A percentile compares a stretch with the other conserved stretches of the same genome.
phyloP scores from a whole-genome alignment of 2,113 vertebrate species.

The Tamias sibiricus region DNA sequence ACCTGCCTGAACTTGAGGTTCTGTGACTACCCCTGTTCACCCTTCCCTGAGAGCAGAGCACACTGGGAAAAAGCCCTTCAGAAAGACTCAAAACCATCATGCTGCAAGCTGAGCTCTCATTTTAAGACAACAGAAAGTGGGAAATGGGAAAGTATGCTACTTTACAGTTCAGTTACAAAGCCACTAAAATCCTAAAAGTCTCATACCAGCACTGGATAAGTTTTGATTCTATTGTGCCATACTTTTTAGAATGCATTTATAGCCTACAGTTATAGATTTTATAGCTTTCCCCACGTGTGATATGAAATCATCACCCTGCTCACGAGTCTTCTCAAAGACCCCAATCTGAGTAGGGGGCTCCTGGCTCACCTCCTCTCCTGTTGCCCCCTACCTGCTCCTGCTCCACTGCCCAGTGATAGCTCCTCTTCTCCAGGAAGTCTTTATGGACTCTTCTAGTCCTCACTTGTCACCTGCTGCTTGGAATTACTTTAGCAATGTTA shows the following conservation, averaged over 20 bases:
- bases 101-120: not conserved
- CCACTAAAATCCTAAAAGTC: not conserved
- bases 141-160: not conserved
- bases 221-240: slow-evolving; percentile 6
- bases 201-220: not conserved
- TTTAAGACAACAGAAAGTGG: not conserved
- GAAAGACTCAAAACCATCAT: not conserved
- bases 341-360: fast-evolving
- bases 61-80: not conserved
- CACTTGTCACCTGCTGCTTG: not conserved
- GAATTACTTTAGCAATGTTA: fast-evolving
- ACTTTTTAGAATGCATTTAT: not conserved
- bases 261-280: not conserved
- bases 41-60: not conserved
- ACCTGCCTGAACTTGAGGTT: fast-evolving
- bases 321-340: not conserved
- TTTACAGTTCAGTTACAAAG: slow-evolving; percentile 41
- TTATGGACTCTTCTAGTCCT: not conserved
- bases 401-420: fast-evolving
- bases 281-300: not conserved
- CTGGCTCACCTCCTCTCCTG: no score
- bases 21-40: not conserved
- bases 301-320: not conserved
- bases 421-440: not conserved
- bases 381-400: not conserved